Evolutionary conservation across 2,797 vertebrate species (phyloP), one percentile per base, ranked within the genome.

Genomic region (Ctenopoma kingsleyae): DNA sequence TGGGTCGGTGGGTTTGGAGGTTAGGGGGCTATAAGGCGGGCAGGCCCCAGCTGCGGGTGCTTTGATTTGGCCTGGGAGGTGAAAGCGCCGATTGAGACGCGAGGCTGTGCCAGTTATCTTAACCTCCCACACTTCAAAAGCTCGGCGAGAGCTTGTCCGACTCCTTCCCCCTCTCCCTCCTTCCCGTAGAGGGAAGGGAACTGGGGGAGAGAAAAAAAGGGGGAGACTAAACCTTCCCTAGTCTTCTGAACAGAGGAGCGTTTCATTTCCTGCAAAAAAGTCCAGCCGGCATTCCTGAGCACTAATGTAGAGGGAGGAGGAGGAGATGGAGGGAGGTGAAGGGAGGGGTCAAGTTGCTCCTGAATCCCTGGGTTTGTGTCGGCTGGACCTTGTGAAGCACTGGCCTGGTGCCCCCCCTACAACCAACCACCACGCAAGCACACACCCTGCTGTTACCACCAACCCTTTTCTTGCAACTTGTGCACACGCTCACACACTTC

Each of bases 111-210:
- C 92, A 93, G 91, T 95, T 96, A 94, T 95, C 95, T 95, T 94
- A 94, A 96, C 94, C 96, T 96, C 92, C 90, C 93, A 92, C 94
- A 94, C 95, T 94, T 96, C 94, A 95, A 95, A 96, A 91, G 84
- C 82, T 13, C 51, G 76, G 71, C 38, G 48, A 82, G 77, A 70
- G 75, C 77, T 80, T 57, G 82, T 81, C 84, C 69, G 54, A 82
- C 83, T 81, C 76, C 72, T 74, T 65, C 61, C 80, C 41, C 60
- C 23, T 20, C 60, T 63, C 77, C 19, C 36, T 35, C 73, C 54
- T 13, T 79, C 66, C 64, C n/a, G 56, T 65, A 64, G 69, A 78
- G 77, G 84, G 78, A 81, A 77, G 67, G 83, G 76, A 81, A 82
- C 76, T 50, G 82, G 55, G 64, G 59, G 69, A 16, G 30, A 32